These are phyloP conservation scores for Melieria crassipennis DNA, from an alignment of 2,888 invertebrate species.

Conservation along the genomic window DNA sequence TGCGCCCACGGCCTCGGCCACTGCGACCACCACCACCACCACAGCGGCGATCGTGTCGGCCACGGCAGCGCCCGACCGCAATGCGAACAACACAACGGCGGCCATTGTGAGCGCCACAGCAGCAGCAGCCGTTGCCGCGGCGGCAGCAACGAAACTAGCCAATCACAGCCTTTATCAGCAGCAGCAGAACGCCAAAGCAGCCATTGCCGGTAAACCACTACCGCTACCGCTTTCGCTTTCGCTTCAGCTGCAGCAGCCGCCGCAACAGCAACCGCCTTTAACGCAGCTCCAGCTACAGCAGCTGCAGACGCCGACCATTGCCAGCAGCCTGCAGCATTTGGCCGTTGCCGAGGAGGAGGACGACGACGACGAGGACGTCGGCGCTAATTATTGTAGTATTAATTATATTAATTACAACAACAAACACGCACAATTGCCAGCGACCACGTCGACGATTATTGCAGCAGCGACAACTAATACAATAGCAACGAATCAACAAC, in stretches of 20 bases:
- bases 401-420: conserved; percentile 76
- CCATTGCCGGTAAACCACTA: conserved; percentile 27
- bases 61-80: conserved; percentile 48
- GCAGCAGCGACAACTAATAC: conserved; percentile 48
- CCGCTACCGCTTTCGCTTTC: conserved; percentile 12
- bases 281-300: conserved; percentile 89
- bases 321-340: conserved; percentile 94
- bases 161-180: conserved; percentile 72
- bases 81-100: conserved; percentile 44
- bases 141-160: conserved; percentile 35
- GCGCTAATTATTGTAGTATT: conserved; percentile 88
- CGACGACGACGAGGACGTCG: conserved; percentile 92
- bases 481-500: conserved; percentile 47
- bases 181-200: conserved; percentile 39
- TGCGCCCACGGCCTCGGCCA: conserved; percentile 53
- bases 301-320: conserved; percentile 94
- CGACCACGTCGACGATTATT: conserved; percentile 39
- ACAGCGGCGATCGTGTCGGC: conserved; percentile 43
- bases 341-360: conserved; percentile 96
- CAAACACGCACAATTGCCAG: conserved; percentile 70
- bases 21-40: conserved; percentile 47
- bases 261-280: conserved; percentile 77
- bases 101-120: conserved; percentile 58
- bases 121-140: conserved; percentile 69
- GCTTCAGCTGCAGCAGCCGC: conserved; percentile 42